These are phyloP conservation scores for Araneus ventricosus DNA, from an alignment of 1,140 invertebrate species.

Conservation along the genomic window DNA sequence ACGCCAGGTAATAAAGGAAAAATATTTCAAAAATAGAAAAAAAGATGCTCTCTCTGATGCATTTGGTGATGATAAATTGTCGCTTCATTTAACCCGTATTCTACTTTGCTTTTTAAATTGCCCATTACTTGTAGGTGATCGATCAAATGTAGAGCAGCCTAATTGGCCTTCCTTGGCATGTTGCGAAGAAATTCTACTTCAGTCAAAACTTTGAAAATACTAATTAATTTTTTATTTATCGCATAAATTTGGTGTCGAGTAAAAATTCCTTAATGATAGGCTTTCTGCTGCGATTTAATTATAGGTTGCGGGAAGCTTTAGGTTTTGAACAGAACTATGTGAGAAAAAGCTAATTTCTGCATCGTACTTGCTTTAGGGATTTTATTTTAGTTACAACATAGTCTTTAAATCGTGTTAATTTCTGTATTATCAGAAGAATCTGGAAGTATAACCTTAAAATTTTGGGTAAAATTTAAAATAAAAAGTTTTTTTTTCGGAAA, in stretches of 20 bases:
- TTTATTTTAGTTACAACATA: too few species aligned
- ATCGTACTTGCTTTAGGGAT: too few species aligned
- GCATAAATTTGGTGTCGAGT: conserved; percentile 37
- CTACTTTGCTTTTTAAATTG: conserved; percentile 9
- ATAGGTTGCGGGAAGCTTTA: neutral
- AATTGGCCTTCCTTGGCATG: conserved; percentile 15
- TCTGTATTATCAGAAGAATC: too few species aligned
- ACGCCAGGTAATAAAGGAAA: neutral
- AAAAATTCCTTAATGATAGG: conserved; percentile 58
- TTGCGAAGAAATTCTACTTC: neutral
- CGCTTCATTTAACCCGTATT: neutral
- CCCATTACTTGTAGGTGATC: conserved; percentile 1
- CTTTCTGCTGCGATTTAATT: conserved; percentile 24
- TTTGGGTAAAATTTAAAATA: too few species aligned
- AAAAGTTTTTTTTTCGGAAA: too few species aligned
- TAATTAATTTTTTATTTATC: conserved; percentile 27
- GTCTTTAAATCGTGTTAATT: too few species aligned
- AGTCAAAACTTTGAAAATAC: conserved; percentile 3
- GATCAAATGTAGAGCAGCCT: conserved; percentile 34
- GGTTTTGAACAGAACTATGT: neutral
- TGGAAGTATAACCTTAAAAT: too few species aligned
- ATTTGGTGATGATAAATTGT: conserved; percentile 9
- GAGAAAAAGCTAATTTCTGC: neutral
- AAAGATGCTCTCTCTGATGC: neutral
- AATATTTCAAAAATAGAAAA: neutral